These are phyloP conservation scores for Zaprionus taronus DNA, from an alignment of 1,140 invertebrate species.

Conservation along the genomic window DNA sequence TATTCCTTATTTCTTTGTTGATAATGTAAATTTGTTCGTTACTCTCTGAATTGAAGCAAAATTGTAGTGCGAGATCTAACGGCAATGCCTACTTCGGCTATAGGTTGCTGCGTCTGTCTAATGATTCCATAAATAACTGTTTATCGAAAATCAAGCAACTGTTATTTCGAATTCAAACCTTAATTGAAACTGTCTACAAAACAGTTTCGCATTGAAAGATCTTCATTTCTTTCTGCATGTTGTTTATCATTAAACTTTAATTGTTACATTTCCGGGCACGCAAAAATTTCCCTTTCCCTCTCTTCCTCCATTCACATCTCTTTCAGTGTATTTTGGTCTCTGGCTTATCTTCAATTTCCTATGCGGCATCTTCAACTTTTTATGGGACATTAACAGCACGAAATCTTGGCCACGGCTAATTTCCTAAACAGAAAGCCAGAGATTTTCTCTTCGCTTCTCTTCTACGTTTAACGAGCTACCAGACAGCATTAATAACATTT, in stretches of 20 bases:
- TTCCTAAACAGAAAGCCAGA: slow-evolving; percentile 35
- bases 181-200: slow-evolving; percentile 4
- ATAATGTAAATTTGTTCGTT: background rate
- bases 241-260: slow-evolving; percentile 35
- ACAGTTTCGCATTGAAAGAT: background rate
- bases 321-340: background rate
- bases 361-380: slow-evolving; percentile 21
- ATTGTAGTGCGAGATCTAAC: background rate
- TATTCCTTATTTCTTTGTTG: background rate
- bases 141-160: slow-evolving; percentile 2
- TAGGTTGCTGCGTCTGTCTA: background rate
- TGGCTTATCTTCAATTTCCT: slow-evolving; percentile 14
- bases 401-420: slow-evolving; percentile 44
- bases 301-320: background rate
- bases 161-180: background rate
- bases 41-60: background rate
- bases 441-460: slow-evolving; percentile 36
- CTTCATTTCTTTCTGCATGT: background rate
- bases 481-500: slow-evolving; percentile 25
- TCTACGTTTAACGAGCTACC: slow-evolving; percentile 38
- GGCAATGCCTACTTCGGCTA: slow-evolving; percentile 2
- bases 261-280: slow-evolving; percentile 37
- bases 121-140: slow-evolving; percentile 2
- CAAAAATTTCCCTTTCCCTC: slow-evolving; percentile 14
- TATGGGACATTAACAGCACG: slow-evolving; percentile 41